Conservation (phyloP, 2,797 vertebrate species). For the Acropternis orthonyx region DNA sequence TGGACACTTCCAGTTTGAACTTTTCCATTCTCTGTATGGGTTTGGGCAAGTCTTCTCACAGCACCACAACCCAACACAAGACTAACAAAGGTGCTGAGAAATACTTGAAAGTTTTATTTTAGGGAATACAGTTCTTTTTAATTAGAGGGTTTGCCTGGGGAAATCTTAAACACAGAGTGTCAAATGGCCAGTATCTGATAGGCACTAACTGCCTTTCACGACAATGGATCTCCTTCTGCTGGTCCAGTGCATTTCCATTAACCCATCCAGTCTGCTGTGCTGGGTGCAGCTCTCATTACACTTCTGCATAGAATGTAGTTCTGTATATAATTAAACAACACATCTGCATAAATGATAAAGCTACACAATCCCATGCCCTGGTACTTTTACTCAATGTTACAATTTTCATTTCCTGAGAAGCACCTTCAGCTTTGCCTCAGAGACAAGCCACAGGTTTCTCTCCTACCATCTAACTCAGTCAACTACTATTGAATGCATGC, state of each 20-base stretch:
- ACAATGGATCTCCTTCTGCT: background rate
- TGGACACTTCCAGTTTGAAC: background rate
- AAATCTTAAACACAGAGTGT: background rate
- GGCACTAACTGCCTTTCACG: background rate
- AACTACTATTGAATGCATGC: background rate
- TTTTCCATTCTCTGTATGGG: background rate
- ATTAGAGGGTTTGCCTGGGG: background rate
- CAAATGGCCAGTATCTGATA: background rate
- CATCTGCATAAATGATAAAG: background rate
- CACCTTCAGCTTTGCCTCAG: background rate
- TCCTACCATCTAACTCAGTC: fast-evolving
- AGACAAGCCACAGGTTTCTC: background rate
- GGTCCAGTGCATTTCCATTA: background rate
- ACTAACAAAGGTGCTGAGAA: background rate
- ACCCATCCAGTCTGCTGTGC: background rate
- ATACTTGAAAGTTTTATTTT: background rate
- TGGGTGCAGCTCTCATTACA: background rate
- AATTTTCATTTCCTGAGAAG: background rate
- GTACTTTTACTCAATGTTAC: background rate
- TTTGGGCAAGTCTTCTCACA: background rate
- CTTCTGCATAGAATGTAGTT: background rate
- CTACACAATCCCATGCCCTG: background rate
- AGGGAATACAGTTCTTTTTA: background rate
- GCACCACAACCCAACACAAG: background rate
- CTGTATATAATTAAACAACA: background rate